Percentiles rank a stretch among this genome's conserved stretches.
Conservation (phyloP, 2,797 vertebrate species). For the Mionectes olivaceus region DNA sequence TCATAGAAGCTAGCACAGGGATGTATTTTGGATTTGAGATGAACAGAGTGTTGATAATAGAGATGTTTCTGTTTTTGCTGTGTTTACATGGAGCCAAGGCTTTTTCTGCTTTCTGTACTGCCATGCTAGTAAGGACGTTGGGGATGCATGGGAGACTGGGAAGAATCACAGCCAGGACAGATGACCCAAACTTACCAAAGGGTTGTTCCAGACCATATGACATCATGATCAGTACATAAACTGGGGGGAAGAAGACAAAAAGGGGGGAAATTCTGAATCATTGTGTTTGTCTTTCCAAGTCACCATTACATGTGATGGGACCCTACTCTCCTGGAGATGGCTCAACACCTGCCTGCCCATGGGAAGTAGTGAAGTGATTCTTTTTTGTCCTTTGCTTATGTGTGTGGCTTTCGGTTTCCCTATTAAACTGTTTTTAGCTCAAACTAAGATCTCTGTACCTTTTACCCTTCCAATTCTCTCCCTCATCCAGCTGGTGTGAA, state of each 20-base stretch:
- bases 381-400: not conserved
- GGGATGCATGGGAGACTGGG: accelerated
- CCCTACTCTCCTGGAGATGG: not conserved
- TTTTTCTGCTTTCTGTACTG: not conserved
- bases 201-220: not conserved
- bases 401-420: not conserved
- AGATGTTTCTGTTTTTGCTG: not conserved
- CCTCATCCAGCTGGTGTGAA: accelerated
- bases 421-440: not conserved
- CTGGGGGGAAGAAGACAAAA: not conserved
- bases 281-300: accelerated
- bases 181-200: not conserved
- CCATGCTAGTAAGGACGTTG: accelerated
- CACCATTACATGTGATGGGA: accelerated
- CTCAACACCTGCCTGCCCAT: not conserved
- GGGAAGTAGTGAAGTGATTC: not conserved
- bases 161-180: not conserved
- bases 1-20: not conserved
- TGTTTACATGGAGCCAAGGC: not conserved
- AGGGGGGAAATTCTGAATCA: no score
- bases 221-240: not conserved
- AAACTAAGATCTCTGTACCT: accelerated
- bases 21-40: not conserved
- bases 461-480: not conserved
- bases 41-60: not conserved